Conservation (phyloP, 2,888 invertebrate species). For the Hirtodrosophila alboralis region DNA sequence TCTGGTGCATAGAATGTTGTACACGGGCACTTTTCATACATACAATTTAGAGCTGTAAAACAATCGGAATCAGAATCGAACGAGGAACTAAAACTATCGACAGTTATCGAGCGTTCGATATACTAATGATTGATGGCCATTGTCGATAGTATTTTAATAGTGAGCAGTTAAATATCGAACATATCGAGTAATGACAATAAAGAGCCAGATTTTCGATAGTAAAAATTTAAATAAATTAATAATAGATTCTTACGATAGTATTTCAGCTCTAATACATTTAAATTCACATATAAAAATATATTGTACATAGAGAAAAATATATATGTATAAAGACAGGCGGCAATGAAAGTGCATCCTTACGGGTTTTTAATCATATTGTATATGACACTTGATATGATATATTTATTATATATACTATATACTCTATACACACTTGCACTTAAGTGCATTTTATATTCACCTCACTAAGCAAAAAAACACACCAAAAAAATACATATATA, state of each 20-base stretch:
- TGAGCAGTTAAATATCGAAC: background rate
- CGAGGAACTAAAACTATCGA: constrained; percentile 1
- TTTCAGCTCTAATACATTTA: constrained; percentile 39
- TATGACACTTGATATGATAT: constrained; percentile 40
- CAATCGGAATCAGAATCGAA: constrained; percentile 3
- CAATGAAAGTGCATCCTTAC: constrained; percentile 34
- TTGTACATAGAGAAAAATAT: constrained; percentile 27
- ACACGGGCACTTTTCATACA: constrained; percentile 41
- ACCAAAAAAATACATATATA: constrained; percentile 28
- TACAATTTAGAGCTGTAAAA: constrained; percentile 27
- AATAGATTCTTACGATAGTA: constrained; percentile 3
- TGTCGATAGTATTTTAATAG: no score
- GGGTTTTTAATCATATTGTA: constrained; percentile 23
- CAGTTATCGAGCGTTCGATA: no score
- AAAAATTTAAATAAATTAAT: no score
- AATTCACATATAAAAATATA: constrained; percentile 7
- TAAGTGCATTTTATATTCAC: constrained; percentile 42
- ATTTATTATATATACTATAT: constrained; percentile 16
- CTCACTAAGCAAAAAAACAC: constrained; percentile 31
- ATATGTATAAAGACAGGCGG: constrained; percentile 16
- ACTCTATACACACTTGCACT: constrained; percentile 43
- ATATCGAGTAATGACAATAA: no score
- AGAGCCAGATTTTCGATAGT: constrained; percentile 13
- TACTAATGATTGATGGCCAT: no score
- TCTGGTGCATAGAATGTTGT: constrained; percentile 67